Evolutionary conservation across 2,113 vertebrate species (phyloP).

Genomic region (Antigone vipio): DNA sequence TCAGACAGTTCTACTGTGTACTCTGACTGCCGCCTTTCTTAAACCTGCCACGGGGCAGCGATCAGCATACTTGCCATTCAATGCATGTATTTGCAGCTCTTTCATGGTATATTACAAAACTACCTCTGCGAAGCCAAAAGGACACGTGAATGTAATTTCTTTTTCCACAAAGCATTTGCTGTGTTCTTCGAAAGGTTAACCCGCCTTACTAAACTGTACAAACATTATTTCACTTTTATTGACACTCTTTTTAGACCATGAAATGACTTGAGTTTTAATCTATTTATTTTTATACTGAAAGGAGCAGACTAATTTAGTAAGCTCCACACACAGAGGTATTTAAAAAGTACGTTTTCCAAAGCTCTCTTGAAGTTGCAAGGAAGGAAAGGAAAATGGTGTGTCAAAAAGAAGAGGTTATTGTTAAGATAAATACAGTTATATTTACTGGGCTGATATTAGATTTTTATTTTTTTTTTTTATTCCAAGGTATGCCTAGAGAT

Average conservation of each 20-base stretch:
- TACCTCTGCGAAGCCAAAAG: neutral
- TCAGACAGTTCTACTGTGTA: neutral
- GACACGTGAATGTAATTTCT: neutral
- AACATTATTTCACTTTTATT: conserved; percentile 61
- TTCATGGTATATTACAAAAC: neutral
- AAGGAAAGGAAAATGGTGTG: neutral
- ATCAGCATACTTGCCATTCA: neutral
- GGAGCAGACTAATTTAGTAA: conserved; percentile 60
- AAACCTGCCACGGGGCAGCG: neutral
- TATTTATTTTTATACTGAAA: neutral
- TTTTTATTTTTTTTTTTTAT: neutral
- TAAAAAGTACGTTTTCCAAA: conserved; percentile 41
- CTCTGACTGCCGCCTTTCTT: neutral
- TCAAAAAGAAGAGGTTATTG: neutral
- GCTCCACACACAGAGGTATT: conserved; percentile 33
- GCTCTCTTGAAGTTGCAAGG: conserved; percentile 8
- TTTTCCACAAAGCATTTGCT: neutral
- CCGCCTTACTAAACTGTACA: conserved; percentile 24
- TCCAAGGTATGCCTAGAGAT: neutral
- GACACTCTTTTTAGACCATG: conserved; percentile 64
- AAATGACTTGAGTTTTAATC: conserved; percentile 69
- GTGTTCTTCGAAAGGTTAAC: conserved; percentile 10
- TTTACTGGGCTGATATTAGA: neutral
- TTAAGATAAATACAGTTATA: neutral
- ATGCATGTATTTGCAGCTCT: neutral